Percentiles rank a stretch among this genome's conserved stretches.
Evolutionary conservation across 1,140 invertebrate genomes (phyloP).

Genomic region (Neodiprion fabricii): DNA sequence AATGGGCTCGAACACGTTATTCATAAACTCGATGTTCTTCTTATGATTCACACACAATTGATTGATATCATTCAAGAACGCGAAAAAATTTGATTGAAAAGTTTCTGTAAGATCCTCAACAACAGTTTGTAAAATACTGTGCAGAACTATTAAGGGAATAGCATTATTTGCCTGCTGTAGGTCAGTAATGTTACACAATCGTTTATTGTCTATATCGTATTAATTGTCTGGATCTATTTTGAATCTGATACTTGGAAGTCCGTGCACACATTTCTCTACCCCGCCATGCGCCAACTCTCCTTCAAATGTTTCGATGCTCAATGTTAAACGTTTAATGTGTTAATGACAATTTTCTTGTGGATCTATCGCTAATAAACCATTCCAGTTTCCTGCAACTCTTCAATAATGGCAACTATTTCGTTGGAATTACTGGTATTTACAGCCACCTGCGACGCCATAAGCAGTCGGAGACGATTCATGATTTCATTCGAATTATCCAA

Average conservation of each 20-base stretch:
- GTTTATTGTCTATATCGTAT: conserved; percentile 22
- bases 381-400: too few species aligned
- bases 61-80: neutral
- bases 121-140: neutral
- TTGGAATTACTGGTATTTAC: too few species aligned
- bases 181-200: conserved; percentile 22
- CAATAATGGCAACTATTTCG: too few species aligned
- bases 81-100: neutral
- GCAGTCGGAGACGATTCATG: conserved; percentile 24
- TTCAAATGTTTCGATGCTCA: conserved; percentile 27
- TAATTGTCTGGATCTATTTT: conserved; percentile 21
- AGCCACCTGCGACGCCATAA: too few species aligned
- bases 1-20: neutral
- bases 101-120: neutral
- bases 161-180: neutral
- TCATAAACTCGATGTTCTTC: neutral
- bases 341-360: neutral
- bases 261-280: neutral
- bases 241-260: conserved; percentile 21
- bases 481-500: conserved; percentile 50
- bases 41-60: neutral
- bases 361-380: neutral
- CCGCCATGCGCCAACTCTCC: conserved; percentile 12
- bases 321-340: neutral
- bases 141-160: neutral